Conservation (phyloP, 2,797 vertebrate genomes). For the Acanthurus tractus region DNA sequence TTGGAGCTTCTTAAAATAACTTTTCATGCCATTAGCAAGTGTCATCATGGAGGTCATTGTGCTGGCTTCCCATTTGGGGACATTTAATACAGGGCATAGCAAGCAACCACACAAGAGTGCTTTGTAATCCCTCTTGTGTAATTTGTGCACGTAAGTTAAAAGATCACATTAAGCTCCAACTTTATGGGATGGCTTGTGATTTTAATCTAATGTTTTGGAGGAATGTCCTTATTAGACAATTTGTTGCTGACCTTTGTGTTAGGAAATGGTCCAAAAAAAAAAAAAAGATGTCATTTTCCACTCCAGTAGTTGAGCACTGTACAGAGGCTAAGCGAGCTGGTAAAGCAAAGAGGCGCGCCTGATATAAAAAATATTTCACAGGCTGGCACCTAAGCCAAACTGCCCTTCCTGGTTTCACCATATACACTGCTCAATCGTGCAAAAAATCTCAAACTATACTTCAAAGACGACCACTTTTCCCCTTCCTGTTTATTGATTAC, state of each 20-base stretch:
- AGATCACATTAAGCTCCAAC: slow-evolving; percentile 53
- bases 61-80: slow-evolving; percentile 75
- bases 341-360: slow-evolving; percentile 54
- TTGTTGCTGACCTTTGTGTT: slow-evolving; percentile 69
- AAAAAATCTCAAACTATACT: slow-evolving; percentile 79
- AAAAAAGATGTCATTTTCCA: slow-evolving; percentile 58
- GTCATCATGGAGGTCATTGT: slow-evolving; percentile 80
- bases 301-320: slow-evolving; percentile 31
- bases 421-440: slow-evolving; percentile 72
- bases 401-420: slow-evolving; percentile 51
- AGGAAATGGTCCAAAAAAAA: slow-evolving; percentile 49
- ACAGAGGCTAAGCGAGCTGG: slow-evolving; percentile 50
- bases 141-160: slow-evolving; percentile 61
- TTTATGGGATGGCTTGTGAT: slow-evolving; percentile 73
- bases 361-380: slow-evolving; percentile 57
- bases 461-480: slow-evolving; percentile 80
- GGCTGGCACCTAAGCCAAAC: slow-evolving; percentile 58
- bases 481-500: slow-evolving; percentile 84
- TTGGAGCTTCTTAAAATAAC: slow-evolving; percentile 81
- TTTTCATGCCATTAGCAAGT: slow-evolving; percentile 79
- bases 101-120: slow-evolving; percentile 58
- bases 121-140: slow-evolving; percentile 64
- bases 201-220: slow-evolving; percentile 73
- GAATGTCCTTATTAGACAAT: slow-evolving; percentile 69
- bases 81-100: slow-evolving; percentile 70